Evolutionary conservation across 2,113 vertebrate species (phyloP).

Genomic region (Gopherus flavomarginatus): DNA sequence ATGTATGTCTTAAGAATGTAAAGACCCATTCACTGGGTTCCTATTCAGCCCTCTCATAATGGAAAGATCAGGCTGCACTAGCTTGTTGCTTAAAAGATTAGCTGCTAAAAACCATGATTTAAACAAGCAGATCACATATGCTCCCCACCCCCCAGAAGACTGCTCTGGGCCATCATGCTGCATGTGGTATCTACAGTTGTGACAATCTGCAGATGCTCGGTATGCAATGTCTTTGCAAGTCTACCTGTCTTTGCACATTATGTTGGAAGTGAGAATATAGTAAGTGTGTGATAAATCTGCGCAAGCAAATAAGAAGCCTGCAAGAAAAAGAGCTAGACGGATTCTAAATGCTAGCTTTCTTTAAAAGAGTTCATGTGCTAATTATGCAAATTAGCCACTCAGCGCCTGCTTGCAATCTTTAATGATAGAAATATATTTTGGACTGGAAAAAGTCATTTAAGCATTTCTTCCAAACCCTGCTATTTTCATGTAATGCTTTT

Average conservation of each 20-base stretch:
- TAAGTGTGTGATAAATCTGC: background rate
- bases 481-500: background rate
- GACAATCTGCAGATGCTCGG: too few species aligned
- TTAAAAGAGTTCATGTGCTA: background rate
- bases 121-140: background rate
- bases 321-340: background rate
- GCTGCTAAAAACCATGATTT: background rate
- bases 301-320: background rate
- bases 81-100: background rate
- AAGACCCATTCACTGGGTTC: background rate
- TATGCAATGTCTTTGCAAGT: background rate
- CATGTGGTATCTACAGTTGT: accelerated
- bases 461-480: background rate
- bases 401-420: background rate
- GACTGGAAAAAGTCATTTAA: background rate
- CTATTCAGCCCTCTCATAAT: background rate
- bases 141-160: background rate
- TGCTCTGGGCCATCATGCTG: accelerated
- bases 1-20: background rate
- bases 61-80: background rate
- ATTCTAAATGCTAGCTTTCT: background rate
- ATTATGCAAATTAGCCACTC: background rate
- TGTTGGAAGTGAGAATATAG: background rate
- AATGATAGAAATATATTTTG: background rate
- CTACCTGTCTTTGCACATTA: background rate